Base-by-base conservation (phyloP, 2,888 invertebrate species). In the Idaea aversata region DNA sequence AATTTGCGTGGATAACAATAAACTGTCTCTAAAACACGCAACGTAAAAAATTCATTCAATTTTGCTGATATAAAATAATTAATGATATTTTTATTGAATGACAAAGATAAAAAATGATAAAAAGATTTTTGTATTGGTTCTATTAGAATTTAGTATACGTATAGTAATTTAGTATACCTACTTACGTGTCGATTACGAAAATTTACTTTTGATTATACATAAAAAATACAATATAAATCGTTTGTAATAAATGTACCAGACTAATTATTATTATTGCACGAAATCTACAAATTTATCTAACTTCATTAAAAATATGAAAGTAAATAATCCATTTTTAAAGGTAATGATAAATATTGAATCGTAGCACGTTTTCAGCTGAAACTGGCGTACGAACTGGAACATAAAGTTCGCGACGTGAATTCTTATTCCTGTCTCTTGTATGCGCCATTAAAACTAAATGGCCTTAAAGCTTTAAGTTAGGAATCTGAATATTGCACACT, bases 341-440 rank as follows among this genome's bases (percentile, higher is more conserved):
- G 47, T 47, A 47, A 47, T 47, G 47, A 10, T 47, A 47, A 47
- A 36, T 36, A 36, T 61, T 63, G 61, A 65, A 63, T 15, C 65
- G 4, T n/a, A 15, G 63, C 65, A 65, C 67, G 65, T 61, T 62
- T 63, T 59, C 57, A 62, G 66, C 61, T 67, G 36, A 62, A 59
- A 60, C 64, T 62, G 61, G 13, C 47, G 64, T 25, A 34, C 13
- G 47, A n/a, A 61, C 57, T 36, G 47, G 60, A 47, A 47, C 36
- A 38, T 35, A 13, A 59, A 62, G 25, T 62, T 62, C 61, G 25
- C 62, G 62, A 64, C 36, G 61, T 36, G 35, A 34, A n/a, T 62
- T 59, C 57, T 63, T 63, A 61, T 61, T 61, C 34, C 38, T 38
- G 15, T 61, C 36, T 58, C 36, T 35, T 36, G 16, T 15, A 16